Percentiles rank a stretch among this genome's conserved stretches.
Evolutionary conservation across 2,888 invertebrate species (phyloP).

Genomic region (Heliconius ismenius): DNA sequence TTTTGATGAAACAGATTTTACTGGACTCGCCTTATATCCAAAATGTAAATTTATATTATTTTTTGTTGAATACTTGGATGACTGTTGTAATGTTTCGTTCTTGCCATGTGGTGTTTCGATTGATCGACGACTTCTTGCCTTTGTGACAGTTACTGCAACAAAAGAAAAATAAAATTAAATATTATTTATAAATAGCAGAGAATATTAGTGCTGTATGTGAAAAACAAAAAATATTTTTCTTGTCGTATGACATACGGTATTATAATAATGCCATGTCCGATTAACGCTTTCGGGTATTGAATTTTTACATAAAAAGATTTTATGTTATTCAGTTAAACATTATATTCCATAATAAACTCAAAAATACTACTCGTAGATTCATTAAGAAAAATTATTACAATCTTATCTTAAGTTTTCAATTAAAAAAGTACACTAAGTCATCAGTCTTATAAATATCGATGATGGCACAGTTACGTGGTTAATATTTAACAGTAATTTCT

Average conservation of each 20-base stretch:
- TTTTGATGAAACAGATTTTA: slow-evolving; percentile 61
- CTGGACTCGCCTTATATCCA: slow-evolving; percentile 64
- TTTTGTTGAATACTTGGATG: slow-evolving; percentile 77
- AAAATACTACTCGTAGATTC: no score
- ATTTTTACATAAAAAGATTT: no score
- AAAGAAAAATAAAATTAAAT: slow-evolving; percentile 47
- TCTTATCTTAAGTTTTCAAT: no score
- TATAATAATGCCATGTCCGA: no score
- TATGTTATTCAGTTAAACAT: no score
- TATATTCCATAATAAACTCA: no score
- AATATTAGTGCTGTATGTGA: slow-evolving; percentile 54
- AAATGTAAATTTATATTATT: slow-evolving; percentile 67
- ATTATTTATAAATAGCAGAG: not conserved
- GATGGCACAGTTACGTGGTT: slow-evolving; percentile 13
- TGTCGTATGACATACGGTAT: not conserved
- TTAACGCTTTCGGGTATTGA: no score
- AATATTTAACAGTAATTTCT: slow-evolving; percentile 16
- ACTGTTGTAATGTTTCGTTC: slow-evolving; percentile 75
- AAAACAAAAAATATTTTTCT: not conserved
- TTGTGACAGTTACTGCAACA: slow-evolving; percentile 73
- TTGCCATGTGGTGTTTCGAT: slow-evolving; percentile 70
- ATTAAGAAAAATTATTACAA: no score
- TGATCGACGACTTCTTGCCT: slow-evolving; percentile 67
- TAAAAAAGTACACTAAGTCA: not conserved
- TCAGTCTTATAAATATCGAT: slow-evolving; percentile 8